Conservation (phyloP, 2,797 vertebrate species). For the Pangasius krempfi region DNA sequence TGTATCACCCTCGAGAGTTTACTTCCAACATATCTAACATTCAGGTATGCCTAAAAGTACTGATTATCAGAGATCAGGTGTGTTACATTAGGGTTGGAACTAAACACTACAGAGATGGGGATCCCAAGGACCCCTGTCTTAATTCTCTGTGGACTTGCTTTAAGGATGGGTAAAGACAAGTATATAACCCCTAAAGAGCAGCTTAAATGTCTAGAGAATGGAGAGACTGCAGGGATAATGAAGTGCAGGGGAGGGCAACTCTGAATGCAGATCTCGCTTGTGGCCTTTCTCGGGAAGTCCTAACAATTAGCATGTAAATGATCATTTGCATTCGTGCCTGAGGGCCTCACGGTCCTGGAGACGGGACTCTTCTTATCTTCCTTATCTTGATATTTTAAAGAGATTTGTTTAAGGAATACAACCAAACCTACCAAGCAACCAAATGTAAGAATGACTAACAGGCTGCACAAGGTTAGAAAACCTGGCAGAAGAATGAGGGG, state of each 20-base stretch:
- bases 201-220: neutral
- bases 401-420: conserved; percentile 13
- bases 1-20: neutral
- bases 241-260: neutral
- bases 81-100: neutral
- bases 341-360: conserved; percentile 27
- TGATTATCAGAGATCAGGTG: neutral
- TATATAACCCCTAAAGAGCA: neutral
- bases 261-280: conserved; percentile 10
- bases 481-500: neutral
- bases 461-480: neutral
- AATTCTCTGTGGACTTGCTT: neutral
- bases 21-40: neutral
- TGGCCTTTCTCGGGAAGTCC: conserved; percentile 32
- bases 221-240: neutral
- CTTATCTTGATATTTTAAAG: conserved; percentile 44
- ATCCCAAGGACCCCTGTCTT: neutral
- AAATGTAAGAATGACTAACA: neutral
- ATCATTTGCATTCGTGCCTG: conserved; percentile 29
- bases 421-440: neutral
- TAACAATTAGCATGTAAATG: conserved; percentile 47
- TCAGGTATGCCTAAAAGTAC: neutral
- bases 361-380: conserved; percentile 25
- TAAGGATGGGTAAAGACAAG: neutral
- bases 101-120: neutral